Conservation (phyloP, 2,888 invertebrate genomes). For the Apotomis betuletana region DNA sequence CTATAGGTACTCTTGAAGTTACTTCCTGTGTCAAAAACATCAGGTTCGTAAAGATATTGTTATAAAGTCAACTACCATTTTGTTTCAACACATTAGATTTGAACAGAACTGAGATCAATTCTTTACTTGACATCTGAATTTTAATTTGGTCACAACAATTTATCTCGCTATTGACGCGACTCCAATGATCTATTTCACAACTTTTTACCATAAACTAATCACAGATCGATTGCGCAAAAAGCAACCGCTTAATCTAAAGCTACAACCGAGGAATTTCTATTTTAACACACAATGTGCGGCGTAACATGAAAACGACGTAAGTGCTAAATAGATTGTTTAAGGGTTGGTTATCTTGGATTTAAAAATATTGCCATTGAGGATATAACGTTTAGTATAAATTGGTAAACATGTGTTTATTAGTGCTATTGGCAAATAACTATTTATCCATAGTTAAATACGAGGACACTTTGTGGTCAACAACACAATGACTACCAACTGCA, state of each 20-base stretch:
- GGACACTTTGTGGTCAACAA: not conserved
- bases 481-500: not conserved
- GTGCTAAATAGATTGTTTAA: conserved; percentile 21
- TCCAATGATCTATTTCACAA: conserved; percentile 31
- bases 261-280: conserved; percentile 55
- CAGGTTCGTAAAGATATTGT: too few relatives aligned
- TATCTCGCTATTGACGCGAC: conserved; percentile 25
- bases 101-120: conserved; percentile 17
- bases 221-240: conserved; percentile 41
- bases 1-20: too few relatives aligned
- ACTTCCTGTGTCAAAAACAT: too few relatives aligned
- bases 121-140: conserved; percentile 15
- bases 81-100: conserved; percentile 2
- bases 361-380: not conserved
- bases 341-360: not conserved
- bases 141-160: conserved; percentile 19
- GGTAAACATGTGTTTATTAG: not conserved
- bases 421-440: not conserved
- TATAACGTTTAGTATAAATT: too few relatives aligned
- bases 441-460: not conserved
- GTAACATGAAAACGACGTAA: conserved; percentile 28
- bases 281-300: conserved; percentile 56
- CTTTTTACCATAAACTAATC: conserved; percentile 39
- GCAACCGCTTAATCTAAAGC: conserved; percentile 53
- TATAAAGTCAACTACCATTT: not conserved